Base-by-base conservation (phyloP, 2,888 invertebrate species). In the Drosophila ustulata region DNA sequence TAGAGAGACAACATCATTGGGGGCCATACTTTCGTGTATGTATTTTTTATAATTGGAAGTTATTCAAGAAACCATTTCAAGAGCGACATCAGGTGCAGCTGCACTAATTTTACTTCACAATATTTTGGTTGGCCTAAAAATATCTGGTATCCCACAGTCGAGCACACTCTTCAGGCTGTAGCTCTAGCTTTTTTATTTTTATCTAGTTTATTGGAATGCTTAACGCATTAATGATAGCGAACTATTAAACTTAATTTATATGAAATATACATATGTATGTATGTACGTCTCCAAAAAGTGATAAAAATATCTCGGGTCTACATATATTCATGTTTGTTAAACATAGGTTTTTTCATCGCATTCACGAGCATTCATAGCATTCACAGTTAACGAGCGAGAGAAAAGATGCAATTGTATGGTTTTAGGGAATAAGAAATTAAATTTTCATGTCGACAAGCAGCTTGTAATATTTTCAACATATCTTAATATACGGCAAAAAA, bases 141-240 rank as follows among this genome's bases (percentile, higher is more conserved):
- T 37, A 37, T 37, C n/a, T n/a, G 37, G 37, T 37, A n/a, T 37
- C 11, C 2, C 5, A 37, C 11, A n/a, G 4, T n/a, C 37, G 11
- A 37, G 37, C n/a, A 37, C 11, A 11, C n/a, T 37, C n/a, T 18
- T 18, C 1, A 18, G 18, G 1, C 18, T 18, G 18, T 18, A 4
- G 2, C 37, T 37, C 1, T 5, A 4, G 37, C 4, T 37, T 37
- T n/a, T 37, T 37, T 37, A 37, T 69, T 79, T 71, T 64, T 56
- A 65, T 69, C 58, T 75, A 85, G 82, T 82, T 82, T 82, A 82
- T 77, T 72, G 49, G 52, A 53, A 62, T 18, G 85, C 82, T 71
- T 67, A 55, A 62, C 62, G 57, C 49, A 52, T 66, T 63, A 51
- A 66, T 62, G 72, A 72, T 66, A 55, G 7, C 26, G 65, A 61